Percentiles rank a stretch among this genome's conserved stretches.
Conservation (phyloP, 2,113 vertebrate genomes). For the Sylvilagus bachmani region DNA sequence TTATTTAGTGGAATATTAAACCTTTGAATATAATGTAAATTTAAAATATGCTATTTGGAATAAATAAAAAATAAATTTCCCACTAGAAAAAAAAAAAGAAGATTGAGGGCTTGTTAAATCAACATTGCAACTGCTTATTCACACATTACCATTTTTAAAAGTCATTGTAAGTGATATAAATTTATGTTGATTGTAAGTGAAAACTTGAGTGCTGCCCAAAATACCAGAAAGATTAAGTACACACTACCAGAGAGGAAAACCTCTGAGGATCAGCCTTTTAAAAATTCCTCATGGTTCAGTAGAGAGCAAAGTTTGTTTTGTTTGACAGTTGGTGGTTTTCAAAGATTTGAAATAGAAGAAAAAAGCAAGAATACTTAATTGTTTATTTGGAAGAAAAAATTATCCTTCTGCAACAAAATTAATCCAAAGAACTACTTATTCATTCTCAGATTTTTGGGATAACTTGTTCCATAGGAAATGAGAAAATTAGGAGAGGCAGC, state of each 20-base stretch:
- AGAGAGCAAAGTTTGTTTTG: conserved; percentile 12
- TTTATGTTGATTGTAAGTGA: neutral
- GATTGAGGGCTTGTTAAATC: neutral
- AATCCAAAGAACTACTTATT: neutral
- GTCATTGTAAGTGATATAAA: neutral
- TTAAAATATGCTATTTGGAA: too few relatives aligned
- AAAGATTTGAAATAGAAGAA: neutral
- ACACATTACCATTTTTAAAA: neutral
- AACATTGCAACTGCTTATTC: neutral
- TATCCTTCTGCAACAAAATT: neutral
- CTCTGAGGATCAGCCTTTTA: neutral
- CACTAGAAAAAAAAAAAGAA: too few relatives aligned
- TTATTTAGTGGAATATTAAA: too few relatives aligned
- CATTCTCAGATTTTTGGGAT: conserved; percentile 28
- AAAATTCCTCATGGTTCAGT: neutral
- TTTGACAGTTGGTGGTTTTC: neutral
- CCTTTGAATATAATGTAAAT: too few relatives aligned
- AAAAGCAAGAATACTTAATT: neutral
- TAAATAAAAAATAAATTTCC: too few relatives aligned
- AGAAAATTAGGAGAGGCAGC: neutral
- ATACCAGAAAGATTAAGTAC: neutral
- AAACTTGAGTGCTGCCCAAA: neutral
- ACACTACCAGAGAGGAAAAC: neutral
- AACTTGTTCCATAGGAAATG: conserved; percentile 8
- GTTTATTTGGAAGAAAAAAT: conserved; percentile 29